A percentile compares a stretch with the other conserved stretches of the same genome.
These are phyloP conservation scores for Danaus plexippus DNA, from an alignment of 1,140 invertebrate genomes.

Conservation along the genomic window DNA sequence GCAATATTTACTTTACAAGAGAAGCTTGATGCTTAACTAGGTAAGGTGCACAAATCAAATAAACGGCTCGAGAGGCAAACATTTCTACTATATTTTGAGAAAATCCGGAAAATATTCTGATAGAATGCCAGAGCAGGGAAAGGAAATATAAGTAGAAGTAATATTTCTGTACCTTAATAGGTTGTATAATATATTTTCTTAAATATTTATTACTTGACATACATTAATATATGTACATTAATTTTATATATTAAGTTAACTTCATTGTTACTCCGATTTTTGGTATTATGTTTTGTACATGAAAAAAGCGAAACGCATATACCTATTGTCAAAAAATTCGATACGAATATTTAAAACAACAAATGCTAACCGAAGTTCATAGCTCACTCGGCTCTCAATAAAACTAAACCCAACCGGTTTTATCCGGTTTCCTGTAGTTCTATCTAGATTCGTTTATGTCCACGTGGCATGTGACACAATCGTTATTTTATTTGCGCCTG, in stretches of 20 bases:
- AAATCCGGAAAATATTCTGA: conserved; percentile 12
- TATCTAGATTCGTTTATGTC: conserved; percentile 16
- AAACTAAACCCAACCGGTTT: conserved; percentile 10
- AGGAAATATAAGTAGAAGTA: neutral
- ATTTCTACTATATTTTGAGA: conserved; percentile 13
- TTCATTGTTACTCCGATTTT: no score
- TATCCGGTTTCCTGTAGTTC: conserved; percentile 16
- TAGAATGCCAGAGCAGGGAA: conserved; percentile 6
- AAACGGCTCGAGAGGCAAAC: conserved; percentile 14
- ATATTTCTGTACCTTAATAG: conserved; percentile 1
- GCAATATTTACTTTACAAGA: neutral
- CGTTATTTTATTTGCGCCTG: conserved; percentile 23
- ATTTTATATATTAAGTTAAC: no score
- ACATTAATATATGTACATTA: no score
- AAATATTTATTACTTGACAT: no score
- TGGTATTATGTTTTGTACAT: no score
- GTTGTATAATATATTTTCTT: no score
- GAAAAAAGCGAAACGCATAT: no score
- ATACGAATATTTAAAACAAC: conserved; percentile 1
- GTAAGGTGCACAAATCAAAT: conserved; percentile 14
- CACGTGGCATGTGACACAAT: conserved; percentile 21
- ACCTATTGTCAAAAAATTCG: conserved; percentile 1
- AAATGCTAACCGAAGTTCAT: conserved; percentile 4
- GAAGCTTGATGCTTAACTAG: conserved; percentile 14
- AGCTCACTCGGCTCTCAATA: neutral